Evolutionary conservation across 2,888 invertebrate species (phyloP).

Genomic region (Chromoteleia sp.): DNA sequence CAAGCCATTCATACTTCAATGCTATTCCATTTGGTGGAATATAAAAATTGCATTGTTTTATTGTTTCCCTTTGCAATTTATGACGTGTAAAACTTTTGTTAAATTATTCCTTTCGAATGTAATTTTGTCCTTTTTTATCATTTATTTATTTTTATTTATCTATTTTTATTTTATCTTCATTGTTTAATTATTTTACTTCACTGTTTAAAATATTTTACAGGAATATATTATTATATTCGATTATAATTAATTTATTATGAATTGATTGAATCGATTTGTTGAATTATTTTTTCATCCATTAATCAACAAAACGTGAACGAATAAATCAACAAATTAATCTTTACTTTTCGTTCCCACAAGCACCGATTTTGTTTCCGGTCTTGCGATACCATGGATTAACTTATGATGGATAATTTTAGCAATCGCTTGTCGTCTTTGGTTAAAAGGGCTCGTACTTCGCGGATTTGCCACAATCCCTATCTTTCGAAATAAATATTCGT

Average conservation of each 20-base stretch:
- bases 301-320: background rate
- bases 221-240: no score
- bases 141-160: background rate
- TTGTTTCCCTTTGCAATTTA: conserved; percentile 26
- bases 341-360: conserved; percentile 33
- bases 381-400: conserved; percentile 22
- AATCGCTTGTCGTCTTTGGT: conserved; percentile 43
- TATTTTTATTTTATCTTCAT: no score
- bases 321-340: conserved; percentile 12
- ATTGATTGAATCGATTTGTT: no score
- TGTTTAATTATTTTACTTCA: no score
- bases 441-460: conserved; percentile 34
- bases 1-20: conserved; percentile 25
- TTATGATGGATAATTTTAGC: conserved; percentile 57
- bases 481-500: conserved; percentile 59
- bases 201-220: background rate
- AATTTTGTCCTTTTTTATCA: background rate
- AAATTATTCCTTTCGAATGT: background rate
- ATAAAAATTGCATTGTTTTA: conserved; percentile 4
- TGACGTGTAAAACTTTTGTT: conserved; percentile 24
- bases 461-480: background rate
- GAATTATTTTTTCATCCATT: no score
- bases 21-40: conserved; percentile 8
- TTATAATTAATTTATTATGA: no score
- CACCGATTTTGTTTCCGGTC: conserved; percentile 45